Percentiles rank a stretch among this genome's conserved stretches.
Evolutionary conservation across 2,797 vertebrate species (phyloP).

Genomic region (Heteromormyrus szaboi): DNA sequence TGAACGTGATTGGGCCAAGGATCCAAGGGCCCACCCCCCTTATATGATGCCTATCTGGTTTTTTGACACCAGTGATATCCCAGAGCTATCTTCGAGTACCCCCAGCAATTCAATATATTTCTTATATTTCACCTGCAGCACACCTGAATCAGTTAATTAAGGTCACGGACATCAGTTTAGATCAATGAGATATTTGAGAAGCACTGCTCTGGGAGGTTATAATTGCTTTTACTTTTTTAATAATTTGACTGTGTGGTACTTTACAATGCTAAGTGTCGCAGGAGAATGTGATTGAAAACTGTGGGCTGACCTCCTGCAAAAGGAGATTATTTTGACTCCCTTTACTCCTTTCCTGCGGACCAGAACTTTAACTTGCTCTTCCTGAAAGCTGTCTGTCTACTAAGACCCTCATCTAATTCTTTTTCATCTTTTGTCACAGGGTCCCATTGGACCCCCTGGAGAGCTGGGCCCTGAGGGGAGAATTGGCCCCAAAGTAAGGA

Average conservation of each 20-base stretch:
- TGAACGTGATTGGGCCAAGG: neutral
- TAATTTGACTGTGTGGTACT: neutral
- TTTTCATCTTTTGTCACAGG: constrained; percentile 39
- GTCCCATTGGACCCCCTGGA: constrained; percentile 48
- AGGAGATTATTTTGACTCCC: neutral
- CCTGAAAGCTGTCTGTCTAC: neutral
- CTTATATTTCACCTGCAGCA: neutral
- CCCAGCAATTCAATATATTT: neutral
- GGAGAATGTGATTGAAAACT: neutral
- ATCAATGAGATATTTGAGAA: neutral
- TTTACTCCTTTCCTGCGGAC: neutral
- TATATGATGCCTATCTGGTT: neutral
- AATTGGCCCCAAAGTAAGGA: constrained; percentile 55
- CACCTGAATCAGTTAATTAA: neutral
- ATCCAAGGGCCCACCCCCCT: constrained; percentile 23
- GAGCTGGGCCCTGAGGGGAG: constrained; percentile 55
- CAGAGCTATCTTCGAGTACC: neutral
- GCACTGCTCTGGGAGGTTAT: neutral
- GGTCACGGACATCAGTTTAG: neutral
- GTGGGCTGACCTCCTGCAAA: neutral
- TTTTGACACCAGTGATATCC: neutral
- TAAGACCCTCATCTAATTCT: neutral
- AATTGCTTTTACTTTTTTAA: neutral
- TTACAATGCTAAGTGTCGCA: neutral
- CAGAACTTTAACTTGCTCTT: neutral